Evolutionary conservation across 2,113 vertebrate species (phyloP).

Genomic region (Leuciscus idus): DNA sequence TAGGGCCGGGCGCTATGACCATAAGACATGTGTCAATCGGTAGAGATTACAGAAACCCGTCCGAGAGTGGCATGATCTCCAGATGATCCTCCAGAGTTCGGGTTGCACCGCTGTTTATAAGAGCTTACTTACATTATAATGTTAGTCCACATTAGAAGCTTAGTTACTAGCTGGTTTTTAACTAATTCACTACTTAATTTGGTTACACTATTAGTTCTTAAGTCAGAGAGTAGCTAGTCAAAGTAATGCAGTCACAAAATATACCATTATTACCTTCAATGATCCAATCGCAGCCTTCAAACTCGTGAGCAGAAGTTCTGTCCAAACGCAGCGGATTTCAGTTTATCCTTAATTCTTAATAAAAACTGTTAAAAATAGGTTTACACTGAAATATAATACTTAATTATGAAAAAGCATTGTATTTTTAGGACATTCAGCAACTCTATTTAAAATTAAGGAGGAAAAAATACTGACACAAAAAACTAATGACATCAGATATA

Average conservation of each 20-base stretch:
- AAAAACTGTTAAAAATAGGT: not conserved
- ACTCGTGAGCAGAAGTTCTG: not conserved
- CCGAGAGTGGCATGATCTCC: not conserved
- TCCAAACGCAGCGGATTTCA: not conserved
- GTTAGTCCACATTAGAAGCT: not conserved
- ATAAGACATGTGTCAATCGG: not conserved
- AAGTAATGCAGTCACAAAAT: not conserved
- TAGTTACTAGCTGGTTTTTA: not conserved
- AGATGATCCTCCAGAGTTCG: not conserved
- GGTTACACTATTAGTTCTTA: not conserved
- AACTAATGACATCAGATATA: no score
- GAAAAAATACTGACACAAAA: not conserved
- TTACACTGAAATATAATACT: not conserved
- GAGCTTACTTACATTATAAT: not conserved
- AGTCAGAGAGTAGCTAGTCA: not conserved
- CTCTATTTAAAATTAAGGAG: not conserved
- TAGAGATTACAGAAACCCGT: not conserved
- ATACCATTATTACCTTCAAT: not conserved
- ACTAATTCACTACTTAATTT: not conserved
- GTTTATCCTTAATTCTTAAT: not conserved
- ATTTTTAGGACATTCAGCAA: not conserved
- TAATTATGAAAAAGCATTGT: not conserved
- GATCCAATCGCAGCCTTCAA: not conserved
- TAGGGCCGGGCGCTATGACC: slow-evolving; percentile 15
- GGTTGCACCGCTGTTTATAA: not conserved